phyloP scores from a whole-genome alignment of 2,113 vertebrate species.

The Prietella phreatophila region DNA sequence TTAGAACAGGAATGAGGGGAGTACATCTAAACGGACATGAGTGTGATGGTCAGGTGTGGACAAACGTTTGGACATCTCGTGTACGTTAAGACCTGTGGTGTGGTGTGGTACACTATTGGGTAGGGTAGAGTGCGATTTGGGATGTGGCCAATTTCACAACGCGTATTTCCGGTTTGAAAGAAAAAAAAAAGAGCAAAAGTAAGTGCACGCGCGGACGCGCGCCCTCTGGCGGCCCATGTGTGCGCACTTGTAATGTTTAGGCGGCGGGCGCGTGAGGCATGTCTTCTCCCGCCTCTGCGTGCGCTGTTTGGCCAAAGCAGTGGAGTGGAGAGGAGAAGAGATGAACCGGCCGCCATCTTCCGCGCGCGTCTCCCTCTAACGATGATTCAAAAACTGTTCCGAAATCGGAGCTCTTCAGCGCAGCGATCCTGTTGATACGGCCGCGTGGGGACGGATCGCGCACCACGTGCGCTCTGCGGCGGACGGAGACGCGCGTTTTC shows the following conservation, averaged over 20 bases:
- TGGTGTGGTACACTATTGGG: not conserved
- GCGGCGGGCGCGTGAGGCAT: slow-evolving; percentile 15
- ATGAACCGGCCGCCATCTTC: slow-evolving; percentile 91
- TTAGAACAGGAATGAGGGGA: not conserved
- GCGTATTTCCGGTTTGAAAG: not conserved
- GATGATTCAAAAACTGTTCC: slow-evolving; percentile 67
- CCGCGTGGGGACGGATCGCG: slow-evolving; percentile 53
- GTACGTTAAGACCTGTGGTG: not conserved
- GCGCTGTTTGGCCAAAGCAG: slow-evolving; percentile 32
- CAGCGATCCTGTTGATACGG: slow-evolving; percentile 42
- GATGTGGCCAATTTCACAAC: not conserved
- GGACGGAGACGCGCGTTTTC: slow-evolving; percentile 56
- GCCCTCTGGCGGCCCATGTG: slow-evolving; percentile 68
- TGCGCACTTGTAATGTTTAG: not conserved
- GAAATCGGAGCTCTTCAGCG: slow-evolving; percentile 55
- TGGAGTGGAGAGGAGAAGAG: slow-evolving; percentile 73
- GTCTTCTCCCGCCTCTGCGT: slow-evolving; percentile 72
- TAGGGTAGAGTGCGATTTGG: not conserved
- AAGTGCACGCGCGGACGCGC: slow-evolving; percentile 21
- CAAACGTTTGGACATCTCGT: too few relatives aligned
- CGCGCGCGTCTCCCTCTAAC: slow-evolving; percentile 82
- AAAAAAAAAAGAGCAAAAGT: not conserved
- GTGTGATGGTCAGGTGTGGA: too few relatives aligned
- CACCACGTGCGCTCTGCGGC: not conserved
- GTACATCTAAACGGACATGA: too few relatives aligned